phyloP scores from a whole-genome alignment of 2,888 invertebrate species.

The Chrysomela aeneicollis region DNA sequence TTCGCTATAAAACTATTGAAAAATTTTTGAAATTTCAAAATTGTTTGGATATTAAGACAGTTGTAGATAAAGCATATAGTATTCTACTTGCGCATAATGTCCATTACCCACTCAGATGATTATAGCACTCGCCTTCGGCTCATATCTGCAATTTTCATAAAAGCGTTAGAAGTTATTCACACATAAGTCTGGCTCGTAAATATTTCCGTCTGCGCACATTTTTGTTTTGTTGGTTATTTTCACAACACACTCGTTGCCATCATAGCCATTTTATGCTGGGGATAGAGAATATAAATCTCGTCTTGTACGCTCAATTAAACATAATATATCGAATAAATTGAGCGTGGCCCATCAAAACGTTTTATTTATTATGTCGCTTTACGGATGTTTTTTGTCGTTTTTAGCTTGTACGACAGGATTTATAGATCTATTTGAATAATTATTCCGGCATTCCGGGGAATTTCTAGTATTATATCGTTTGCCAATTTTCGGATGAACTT shows the following conservation, averaged over 20 bases:
- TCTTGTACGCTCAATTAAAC: conserved; percentile 59
- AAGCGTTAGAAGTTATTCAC: too few species aligned
- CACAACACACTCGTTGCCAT: conserved; percentile 16
- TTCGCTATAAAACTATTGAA: too few species aligned
- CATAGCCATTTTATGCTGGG: conserved; percentile 43
- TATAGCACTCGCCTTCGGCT: too few species aligned
- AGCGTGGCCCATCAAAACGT: conserved; percentile 56
- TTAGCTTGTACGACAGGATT: conserved; percentile 41
- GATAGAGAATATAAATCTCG: conserved; percentile 57
- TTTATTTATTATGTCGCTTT: conserved; percentile 51
- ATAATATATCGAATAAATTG: conserved; percentile 60
- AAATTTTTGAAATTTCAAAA: too few species aligned
- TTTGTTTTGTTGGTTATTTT: conserved; percentile 15
- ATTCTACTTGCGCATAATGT: too few species aligned
- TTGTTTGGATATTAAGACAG: too few species aligned
- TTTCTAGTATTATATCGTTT: not conserved
- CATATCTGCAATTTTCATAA: too few species aligned
- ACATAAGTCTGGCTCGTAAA: not conserved
- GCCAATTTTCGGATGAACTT: not conserved
- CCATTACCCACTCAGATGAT: too few species aligned
- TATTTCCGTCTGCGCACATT: conserved; percentile 11
- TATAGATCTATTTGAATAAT: conserved; percentile 49
- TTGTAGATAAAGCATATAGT: too few species aligned
- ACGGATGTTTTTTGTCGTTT: conserved; percentile 49
- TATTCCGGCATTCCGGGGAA: conserved; percentile 39